Base-by-base conservation (phyloP, 2,888 invertebrate genomes). In the Drosophila neotestacea region DNA sequence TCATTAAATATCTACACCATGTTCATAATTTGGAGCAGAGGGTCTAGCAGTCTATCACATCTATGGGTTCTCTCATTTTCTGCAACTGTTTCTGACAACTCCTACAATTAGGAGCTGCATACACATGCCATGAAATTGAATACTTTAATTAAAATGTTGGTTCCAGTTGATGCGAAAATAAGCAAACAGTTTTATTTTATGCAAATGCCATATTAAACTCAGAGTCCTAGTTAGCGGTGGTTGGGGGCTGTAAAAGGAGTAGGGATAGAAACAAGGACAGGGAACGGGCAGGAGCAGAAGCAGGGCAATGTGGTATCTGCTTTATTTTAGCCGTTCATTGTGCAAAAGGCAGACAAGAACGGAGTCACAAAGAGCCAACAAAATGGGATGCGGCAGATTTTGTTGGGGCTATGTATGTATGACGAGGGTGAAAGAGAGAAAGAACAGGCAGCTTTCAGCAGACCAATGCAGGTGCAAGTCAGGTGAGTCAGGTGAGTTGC, bases 261-360 rank as follows among this genome's bases (percentile, higher is more conserved):
- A 36, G 39, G 16, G 28, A 32, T 6, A 44, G 38, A 11, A 39
- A 28, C 54, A 16, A 32, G 32, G 5, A 5, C 27, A 28, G 39
- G 32, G 28, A 3, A 10, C 6, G 4, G 4, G 16, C 1, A 13
- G 38, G 4, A 4, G 30, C 4, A 6, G 30, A 16, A 30, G 47
- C 36, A 13, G 36, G 36, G 64, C 51, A 60, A 22, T 48, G 30
- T 58, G 62, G 67, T 70, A 76, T 79, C 59, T 70, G 86, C 87
- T 83, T 80, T 80, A 71, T 85, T 79, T 84, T 87, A 71, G 73
- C 88, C 77, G 72, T 81, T 85, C 85, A 81, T 89, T 88, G 88
- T 87, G 88, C 70, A 73, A 47, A 28, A 38, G 78, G 72, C 73
- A 80, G 77, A 82, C 67, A 68, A 76, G 72, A 63, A 46, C 58